Base-by-base conservation (phyloP, 2,797 vertebrate species). In the Molossus alvarezi region DNA sequence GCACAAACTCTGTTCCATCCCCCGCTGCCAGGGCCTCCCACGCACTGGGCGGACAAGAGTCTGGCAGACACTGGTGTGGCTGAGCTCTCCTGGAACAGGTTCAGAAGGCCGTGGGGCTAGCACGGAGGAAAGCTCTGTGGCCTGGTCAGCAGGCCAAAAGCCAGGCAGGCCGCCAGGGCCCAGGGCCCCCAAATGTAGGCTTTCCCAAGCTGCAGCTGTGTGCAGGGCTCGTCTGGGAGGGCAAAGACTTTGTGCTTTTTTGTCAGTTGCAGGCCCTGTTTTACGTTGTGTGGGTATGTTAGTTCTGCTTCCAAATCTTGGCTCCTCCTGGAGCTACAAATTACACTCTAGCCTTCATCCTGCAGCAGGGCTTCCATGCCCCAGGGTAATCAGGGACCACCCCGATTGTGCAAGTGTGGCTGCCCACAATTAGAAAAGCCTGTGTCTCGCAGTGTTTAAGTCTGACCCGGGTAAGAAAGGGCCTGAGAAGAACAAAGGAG, bases 371-470 rank as follows among this genome's bases (percentile, higher is more conserved):
- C 88, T 96, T 86, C 90, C 77, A 72, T 48, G 86, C 87, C 92
- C 76, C 90, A 84, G 90, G 90, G 88, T 37, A 57, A 64, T 27
- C 64, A 18, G 77, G 85, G 95, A 96, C 95, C 97, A 96, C 97
- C 96, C 94, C 1, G 17, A 55, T 2, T 17, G 69, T 17, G 0
- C 77, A 14, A 94, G 75, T 41, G 72, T 67, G 95, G 90, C 62
- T 18, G 3, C 92, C 91, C 64, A 25, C 93, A 96, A 92, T 73
- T 85, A 96, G 95, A 93, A 96, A 96, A 87, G 76, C 62, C 92
- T 93, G 84, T 29, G 69, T 64, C 0, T 1, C 51, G 57, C 67
- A 10, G 33, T 2, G 27, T 87, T 73, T 65, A 17, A 45, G 55
- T 90, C 85, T 72, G 82, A 89, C 77, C 75, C 0, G 51, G 45